phyloP scores from a whole-genome alignment of 2,113 vertebrate genomes.

The Anolis sagrei region DNA sequence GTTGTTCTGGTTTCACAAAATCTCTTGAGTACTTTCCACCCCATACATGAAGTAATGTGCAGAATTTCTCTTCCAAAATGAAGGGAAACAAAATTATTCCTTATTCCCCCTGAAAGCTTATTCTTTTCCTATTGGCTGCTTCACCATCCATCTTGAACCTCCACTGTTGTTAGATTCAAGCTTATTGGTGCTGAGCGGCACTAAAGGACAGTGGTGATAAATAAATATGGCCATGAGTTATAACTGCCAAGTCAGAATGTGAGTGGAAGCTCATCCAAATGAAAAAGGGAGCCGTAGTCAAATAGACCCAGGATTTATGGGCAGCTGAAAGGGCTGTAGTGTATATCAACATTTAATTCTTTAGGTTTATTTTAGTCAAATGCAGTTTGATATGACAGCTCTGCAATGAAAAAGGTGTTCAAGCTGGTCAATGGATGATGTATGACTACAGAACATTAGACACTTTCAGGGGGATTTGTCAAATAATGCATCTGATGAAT shows the following conservation, averaged over 20 bases:
- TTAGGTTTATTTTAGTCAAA: conserved; percentile 40
- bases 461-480: conserved; percentile 32
- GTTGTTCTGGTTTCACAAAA: no score
- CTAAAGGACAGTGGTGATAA: background rate
- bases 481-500: conserved; percentile 33
- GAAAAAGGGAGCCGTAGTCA: conserved; percentile 38
- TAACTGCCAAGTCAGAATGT: background rate
- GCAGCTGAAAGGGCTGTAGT: background rate
- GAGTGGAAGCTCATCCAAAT: conserved; percentile 27
- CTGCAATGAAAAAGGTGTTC: conserved; percentile 35
- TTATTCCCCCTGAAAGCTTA: background rate
- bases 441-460: conserved; percentile 33
- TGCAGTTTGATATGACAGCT: conserved; percentile 44
- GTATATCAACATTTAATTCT: conserved; percentile 28
- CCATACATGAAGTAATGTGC: background rate
- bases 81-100: background rate
- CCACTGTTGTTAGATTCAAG: background rate
- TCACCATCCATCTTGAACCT: background rate
- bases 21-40: no score
- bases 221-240: conserved; percentile 21
- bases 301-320: conserved; percentile 28
- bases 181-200: conserved; percentile 25
- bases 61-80: background rate
- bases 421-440: conserved; percentile 35
- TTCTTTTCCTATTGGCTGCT: accelerated